Evolutionary conservation across 2,888 invertebrate species (phyloP).

Genomic region (Anorthoa munda): DNA sequence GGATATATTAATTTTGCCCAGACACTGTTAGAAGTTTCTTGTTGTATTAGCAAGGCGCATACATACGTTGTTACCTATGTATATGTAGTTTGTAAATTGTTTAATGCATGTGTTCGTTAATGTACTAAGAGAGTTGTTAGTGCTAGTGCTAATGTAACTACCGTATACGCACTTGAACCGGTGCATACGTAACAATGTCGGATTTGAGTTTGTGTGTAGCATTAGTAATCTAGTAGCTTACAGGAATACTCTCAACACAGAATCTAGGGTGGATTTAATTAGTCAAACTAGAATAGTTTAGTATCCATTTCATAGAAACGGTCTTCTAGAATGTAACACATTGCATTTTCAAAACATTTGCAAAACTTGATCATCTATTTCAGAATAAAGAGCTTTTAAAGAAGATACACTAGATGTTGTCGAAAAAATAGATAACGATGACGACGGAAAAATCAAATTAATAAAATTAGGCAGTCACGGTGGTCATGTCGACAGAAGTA

Average conservation of each 20-base stretch:
- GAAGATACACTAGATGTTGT: background rate
- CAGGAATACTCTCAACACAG: background rate
- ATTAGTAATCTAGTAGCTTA: conserved; percentile 10
- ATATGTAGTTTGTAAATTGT: conserved; percentile 16
- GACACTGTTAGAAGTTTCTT: conserved; percentile 23
- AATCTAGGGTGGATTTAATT: background rate
- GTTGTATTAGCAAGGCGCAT: conserved; percentile 17
- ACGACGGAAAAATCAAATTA: no score
- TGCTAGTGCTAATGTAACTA: conserved; percentile 17
- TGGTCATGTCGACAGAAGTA: no score
- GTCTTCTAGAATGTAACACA: no score
- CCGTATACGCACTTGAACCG: conserved; percentile 25
- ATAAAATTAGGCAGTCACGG: no score
- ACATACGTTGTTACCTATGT: background rate
- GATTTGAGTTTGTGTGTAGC: background rate
- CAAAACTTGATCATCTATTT: background rate
- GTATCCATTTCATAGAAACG: no score
- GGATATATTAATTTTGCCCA: conserved; percentile 56
- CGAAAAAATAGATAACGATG: no score
- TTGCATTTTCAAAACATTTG: no score
- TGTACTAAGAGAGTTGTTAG: conserved; percentile 24
- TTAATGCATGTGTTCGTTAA: conserved; percentile 24
- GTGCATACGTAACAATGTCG: conserved; percentile 3
- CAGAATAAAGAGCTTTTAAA: background rate
- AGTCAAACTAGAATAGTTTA: background rate